Evolutionary conservation across 2,797 vertebrate genomes (phyloP).

Genomic region (Spinibarbus caldwelli): DNA sequence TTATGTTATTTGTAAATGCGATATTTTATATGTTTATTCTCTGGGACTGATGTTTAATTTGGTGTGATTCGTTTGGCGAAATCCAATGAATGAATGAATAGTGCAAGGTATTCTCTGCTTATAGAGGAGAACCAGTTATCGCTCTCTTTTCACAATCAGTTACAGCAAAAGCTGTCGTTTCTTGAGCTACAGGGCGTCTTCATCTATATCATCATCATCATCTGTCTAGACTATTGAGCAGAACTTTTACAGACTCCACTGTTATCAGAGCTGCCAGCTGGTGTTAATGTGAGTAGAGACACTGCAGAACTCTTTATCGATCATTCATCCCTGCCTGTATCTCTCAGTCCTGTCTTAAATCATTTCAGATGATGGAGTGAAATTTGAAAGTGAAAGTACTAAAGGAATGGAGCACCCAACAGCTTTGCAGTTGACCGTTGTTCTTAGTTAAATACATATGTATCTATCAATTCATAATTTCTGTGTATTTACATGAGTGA

Average conservation of each 20-base stretch:
- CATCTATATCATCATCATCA: slow-evolving; percentile 10
- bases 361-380: background rate
- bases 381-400: background rate
- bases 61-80: slow-evolving; percentile 11
- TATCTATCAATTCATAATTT: slow-evolving; percentile 39
- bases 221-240: slow-evolving; percentile 16
- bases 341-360: slow-evolving; percentile 17
- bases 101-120: slow-evolving; percentile 1
- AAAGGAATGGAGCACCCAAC: slow-evolving; percentile 1
- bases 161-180: no score
- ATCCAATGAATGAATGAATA: background rate
- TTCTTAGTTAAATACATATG: slow-evolving; percentile 34
- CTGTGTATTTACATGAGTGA: slow-evolving; percentile 36
- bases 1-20: slow-evolving; percentile 19
- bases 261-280: background rate
- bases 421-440: slow-evolving; percentile 17
- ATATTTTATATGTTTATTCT: slow-evolving; percentile 44
- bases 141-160: background rate
- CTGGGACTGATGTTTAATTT: slow-evolving; percentile 1
- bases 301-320: background rate
- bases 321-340: slow-evolving; percentile 6
- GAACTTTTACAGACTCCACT: background rate
- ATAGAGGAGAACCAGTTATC: background rate
- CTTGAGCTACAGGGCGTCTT: background rate
- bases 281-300: background rate